These are phyloP conservation scores for Dryas iulia DNA, from an alignment of 1,140 invertebrate species.

Conservation along the genomic window DNA sequence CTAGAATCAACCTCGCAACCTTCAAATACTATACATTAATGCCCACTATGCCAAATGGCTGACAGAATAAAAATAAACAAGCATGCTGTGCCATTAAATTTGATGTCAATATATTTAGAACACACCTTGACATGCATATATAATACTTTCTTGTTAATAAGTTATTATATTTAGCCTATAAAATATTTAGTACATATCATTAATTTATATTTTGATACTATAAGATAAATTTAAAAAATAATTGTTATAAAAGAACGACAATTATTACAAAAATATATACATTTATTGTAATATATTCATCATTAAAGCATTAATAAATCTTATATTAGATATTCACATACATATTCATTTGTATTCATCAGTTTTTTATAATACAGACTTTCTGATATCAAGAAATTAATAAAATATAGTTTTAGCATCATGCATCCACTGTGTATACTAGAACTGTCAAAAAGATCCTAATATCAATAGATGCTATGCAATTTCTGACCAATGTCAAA, in stretches of 20 bases:
- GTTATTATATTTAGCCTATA: too few species aligned
- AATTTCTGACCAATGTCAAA: too few species aligned
- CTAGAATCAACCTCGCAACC: background rate
- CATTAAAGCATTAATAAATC: background rate
- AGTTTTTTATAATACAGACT: background rate
- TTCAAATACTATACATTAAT: background rate
- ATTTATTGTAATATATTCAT: background rate
- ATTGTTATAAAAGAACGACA: too few species aligned
- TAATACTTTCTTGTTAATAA: too few species aligned
- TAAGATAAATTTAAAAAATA: too few species aligned
- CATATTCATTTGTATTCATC: background rate
- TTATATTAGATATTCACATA: background rate
- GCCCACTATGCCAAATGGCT: background rate
- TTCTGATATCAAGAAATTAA: background rate
- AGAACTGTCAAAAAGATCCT: background rate
- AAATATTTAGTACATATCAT: too few species aligned
- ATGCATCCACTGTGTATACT: background rate
- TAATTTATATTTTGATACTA: too few species aligned
- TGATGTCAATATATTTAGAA: background rate
- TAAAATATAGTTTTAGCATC: background rate
- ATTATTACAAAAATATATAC: background rate
- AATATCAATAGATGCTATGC: background rate
- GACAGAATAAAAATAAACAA: background rate
- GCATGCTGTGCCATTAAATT: background rate
- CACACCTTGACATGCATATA: background rate